These are phyloP conservation scores for Chrysomela aeneicollis DNA, from an alignment of 2,888 invertebrate species.

Conservation along the genomic window DNA sequence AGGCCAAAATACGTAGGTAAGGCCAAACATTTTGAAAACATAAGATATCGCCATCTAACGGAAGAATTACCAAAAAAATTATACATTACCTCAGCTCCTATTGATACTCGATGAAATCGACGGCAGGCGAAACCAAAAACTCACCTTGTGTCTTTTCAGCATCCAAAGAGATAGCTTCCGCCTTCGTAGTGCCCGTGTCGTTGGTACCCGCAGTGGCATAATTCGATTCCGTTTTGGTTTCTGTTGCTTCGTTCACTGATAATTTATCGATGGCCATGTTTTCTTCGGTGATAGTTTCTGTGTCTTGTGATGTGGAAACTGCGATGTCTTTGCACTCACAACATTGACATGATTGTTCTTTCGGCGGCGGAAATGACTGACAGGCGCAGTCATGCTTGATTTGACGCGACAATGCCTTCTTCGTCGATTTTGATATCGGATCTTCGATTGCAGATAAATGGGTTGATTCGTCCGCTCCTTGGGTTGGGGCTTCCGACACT, in stretches of 20 bases:
- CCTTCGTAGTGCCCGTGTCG: background rate
- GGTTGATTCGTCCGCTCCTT: slow-evolving; percentile 3
- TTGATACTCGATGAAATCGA: too few relatives aligned
- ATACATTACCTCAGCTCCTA: too few relatives aligned
- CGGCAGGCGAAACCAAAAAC: background rate
- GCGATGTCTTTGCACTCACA: slow-evolving; percentile 48
- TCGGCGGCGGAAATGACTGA: slow-evolving; percentile 42
- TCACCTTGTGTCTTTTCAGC: slow-evolving; percentile 22
- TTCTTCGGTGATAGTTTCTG: slow-evolving; percentile 43
- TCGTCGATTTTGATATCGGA: slow-evolving; percentile 3
- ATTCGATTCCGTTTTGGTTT: slow-evolving; percentile 12
- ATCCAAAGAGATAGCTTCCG: slow-evolving; percentile 18
- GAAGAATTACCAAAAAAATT: too few relatives aligned
- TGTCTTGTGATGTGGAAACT: slow-evolving; percentile 42
- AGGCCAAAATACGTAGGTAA: too few relatives aligned
- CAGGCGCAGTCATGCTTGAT: slow-evolving; percentile 43
- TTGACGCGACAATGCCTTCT: slow-evolving; percentile 31
- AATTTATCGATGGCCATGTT: slow-evolving; percentile 32
- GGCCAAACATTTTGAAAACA: too few relatives aligned
- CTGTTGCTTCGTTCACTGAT: slow-evolving; percentile 26
- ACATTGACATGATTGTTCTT: slow-evolving; percentile 50
- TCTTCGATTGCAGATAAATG: slow-evolving; percentile 1
- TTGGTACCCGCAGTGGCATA: background rate
- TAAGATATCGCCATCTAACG: too few relatives aligned
- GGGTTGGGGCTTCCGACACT: background rate